Evolutionary conservation across 2,113 vertebrate species (phyloP).

Genomic region (Oceanites oceanicus): DNA sequence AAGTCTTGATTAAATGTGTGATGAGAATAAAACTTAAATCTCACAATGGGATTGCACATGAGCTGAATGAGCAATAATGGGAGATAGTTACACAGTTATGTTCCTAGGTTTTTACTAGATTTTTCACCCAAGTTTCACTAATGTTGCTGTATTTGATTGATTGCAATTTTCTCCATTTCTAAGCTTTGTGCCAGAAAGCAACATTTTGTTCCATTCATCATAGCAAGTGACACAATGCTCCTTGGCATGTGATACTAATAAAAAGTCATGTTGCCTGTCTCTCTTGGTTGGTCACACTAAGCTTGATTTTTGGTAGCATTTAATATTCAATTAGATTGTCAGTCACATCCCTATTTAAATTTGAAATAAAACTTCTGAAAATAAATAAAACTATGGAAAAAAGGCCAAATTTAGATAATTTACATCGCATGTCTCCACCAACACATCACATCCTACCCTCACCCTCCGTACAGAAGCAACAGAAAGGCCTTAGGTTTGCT

Average conservation of each 20-base stretch:
- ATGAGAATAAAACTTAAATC: constrained; percentile 10
- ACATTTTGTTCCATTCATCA: constrained; percentile 62
- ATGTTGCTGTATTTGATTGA: constrained; percentile 53
- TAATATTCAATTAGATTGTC: not conserved
- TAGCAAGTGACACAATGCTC: constrained; percentile 46
- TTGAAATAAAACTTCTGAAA: constrained; percentile 8
- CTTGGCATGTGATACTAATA: constrained; percentile 57
- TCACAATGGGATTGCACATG: not conserved
- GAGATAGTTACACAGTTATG: not conserved
- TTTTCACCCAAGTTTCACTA: constrained; percentile 49
- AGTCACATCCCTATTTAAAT: constrained; percentile 4
- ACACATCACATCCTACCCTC: not conserved
- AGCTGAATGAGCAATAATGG: constrained; percentile 39
- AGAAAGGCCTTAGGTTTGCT: not conserved
- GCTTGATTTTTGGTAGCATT: constrained; percentile 11
- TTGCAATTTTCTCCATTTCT: constrained; percentile 49
- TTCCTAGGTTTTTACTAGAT: not conserved
- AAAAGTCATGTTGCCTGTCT: constrained; percentile 44
- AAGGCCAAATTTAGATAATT: not conserved
- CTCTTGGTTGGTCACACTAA: constrained; percentile 28
- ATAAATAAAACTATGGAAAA: not conserved
- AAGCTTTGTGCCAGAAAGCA: constrained; percentile 66
- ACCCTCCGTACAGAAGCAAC: not conserved
- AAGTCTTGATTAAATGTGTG: constrained; percentile 42
- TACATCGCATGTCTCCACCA: not conserved